Evolutionary conservation across 2,888 invertebrate genomes (phyloP).

Genomic region (Crepidodera aurea): DNA sequence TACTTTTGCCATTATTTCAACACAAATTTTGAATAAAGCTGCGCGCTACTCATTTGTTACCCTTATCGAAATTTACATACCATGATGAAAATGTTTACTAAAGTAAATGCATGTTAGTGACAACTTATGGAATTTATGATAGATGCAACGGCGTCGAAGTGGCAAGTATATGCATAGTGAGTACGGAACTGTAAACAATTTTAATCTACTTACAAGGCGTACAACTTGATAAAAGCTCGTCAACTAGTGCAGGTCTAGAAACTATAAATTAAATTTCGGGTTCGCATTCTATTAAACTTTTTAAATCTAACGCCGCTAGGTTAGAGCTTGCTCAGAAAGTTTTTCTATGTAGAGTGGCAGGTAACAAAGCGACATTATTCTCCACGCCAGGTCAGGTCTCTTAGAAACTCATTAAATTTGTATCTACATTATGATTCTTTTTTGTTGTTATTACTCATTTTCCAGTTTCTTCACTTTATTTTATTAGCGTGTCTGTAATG

Average conservation of each 20-base stretch:
- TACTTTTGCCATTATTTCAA: conserved; percentile 1
- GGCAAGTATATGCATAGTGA: neutral
- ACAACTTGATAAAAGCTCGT: neutral
- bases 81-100: conserved; percentile 3
- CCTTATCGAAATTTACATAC: neutral
- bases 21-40: neutral
- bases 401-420: too few species aligned
- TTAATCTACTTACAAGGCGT: neutral
- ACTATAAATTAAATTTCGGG: conserved; percentile 3
- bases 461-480: too few species aligned
- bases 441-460: too few species aligned
- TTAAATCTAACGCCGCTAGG: neutral
- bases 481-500: too few species aligned
- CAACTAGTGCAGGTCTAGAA: neutral
- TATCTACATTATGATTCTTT: too few species aligned
- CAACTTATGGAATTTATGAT: neutral
- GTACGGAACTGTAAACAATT: too few species aligned
- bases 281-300: neutral
- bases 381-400: too few species aligned
- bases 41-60: neutral
- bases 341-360: too few species aligned
- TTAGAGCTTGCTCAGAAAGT: too few species aligned
- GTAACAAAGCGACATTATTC: too few species aligned
- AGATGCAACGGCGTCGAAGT: neutral
- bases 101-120: neutral